Percentiles rank a stretch among this genome's conserved stretches.
phyloP scores from a whole-genome alignment of 2,113 vertebrate species.

The Rutilus rutilus region DNA sequence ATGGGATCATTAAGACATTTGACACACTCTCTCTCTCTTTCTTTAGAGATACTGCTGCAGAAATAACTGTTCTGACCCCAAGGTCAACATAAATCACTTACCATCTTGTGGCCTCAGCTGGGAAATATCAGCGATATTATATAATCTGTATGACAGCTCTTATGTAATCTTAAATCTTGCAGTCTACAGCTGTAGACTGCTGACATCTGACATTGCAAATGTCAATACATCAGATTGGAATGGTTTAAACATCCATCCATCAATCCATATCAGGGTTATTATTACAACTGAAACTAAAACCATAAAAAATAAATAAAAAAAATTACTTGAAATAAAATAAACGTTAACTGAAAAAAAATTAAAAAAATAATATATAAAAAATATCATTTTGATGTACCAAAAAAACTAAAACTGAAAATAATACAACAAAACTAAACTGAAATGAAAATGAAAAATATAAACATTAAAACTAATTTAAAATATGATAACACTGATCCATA shows the following conservation, averaged over 20 bases:
- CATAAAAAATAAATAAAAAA: too few species aligned
- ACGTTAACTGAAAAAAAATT: too few species aligned
- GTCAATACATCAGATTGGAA: not conserved
- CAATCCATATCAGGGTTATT: not conserved
- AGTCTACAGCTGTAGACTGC: not conserved
- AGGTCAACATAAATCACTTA: not conserved
- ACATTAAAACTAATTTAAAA: too few species aligned
- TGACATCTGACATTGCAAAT: not conserved
- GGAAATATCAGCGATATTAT: not conserved
- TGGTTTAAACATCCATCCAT: not conserved
- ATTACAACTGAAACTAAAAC: too few species aligned
- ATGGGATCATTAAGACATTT: not conserved
- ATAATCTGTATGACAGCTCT: conserved; percentile 17
- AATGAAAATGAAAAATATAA: too few species aligned
- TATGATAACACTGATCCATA: too few species aligned
- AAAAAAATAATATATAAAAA: too few species aligned
- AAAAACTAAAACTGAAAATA: too few species aligned
- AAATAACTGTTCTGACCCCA: conserved; percentile 2
- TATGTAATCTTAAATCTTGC: conserved; percentile 14
- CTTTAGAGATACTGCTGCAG: not conserved
- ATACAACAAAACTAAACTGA: too few species aligned
- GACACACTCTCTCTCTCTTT: not conserved
- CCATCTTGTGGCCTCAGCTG: not conserved
- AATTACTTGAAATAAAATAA: too few species aligned
- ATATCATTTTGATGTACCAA: too few species aligned